Base-by-base conservation (phyloP, 2,888 invertebrate species). In the Drosophila anomalipes region DNA sequence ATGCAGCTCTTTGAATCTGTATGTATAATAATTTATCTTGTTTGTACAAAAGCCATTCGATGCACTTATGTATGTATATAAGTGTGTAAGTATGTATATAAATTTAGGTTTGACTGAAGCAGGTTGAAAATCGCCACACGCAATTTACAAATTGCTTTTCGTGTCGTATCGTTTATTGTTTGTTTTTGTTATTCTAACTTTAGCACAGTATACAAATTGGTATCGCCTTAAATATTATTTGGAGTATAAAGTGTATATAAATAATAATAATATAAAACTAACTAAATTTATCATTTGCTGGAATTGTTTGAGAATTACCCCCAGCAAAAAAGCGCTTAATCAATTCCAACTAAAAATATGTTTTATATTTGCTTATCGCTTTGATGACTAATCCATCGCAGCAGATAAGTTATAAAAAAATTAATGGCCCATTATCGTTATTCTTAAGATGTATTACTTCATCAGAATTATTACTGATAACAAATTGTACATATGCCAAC, bases 311-410 rank as follows among this genome's bases (percentile, higher is more conserved):
- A 39, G 32, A 53, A 57, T 35, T 35, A 10, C 3, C 19, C 2
- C 1, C 6, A 35, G 26, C 22, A 22, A 49, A 41, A 47, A 4
- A 28, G n/a, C 7, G 22, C 19, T 3, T 22, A 39, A 14, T 54
- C n/a, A 32, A 63, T 52, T 51, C 37, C 32, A 28, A 49, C 30
- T 51, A 32, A 64, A 44, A 49, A 49, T 72, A 19, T 28, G 10
- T 30, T 54, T 37, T 49, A 6, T 54, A 12, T 37, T 41, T 51
- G 6, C 33, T 52, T 41, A 37, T 54, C 52, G 56, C 26, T 30
- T 52, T 14, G 28, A 37, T 74, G 51, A 74, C 32, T 80, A 80
- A 77, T 53, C 37, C 76, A 80, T 58, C 41, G 19, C 4, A n/a
- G 35, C 30, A 56, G 44, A 66, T 62, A 41, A 59, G 22, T 12